Percentiles rank a stretch among this genome's conserved stretches.
phyloP scores from a whole-genome alignment of 2,113 vertebrate species.

The Tricholaema leucomelas region DNA sequence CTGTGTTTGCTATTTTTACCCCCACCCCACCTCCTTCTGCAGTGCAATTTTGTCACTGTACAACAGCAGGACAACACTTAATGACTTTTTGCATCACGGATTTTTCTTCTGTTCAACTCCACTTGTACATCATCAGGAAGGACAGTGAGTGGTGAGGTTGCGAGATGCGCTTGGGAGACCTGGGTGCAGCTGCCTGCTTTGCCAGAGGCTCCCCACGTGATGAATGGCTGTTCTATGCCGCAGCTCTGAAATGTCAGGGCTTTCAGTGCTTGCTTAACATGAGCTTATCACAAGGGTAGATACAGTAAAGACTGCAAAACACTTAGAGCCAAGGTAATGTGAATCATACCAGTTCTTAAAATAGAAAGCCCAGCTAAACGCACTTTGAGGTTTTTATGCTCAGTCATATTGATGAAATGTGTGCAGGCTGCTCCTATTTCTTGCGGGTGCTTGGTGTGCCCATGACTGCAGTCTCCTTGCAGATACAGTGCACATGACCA shows the following conservation, averaged over 20 bases:
- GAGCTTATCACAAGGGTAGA: slow-evolving; percentile 18
- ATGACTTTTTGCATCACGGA: background rate
- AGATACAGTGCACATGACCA: background rate
- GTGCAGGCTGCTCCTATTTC: slow-evolving; percentile 2
- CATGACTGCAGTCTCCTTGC: slow-evolving; percentile 46
- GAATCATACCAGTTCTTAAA: slow-evolving; percentile 44
- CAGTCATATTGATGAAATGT: slow-evolving; percentile 19
- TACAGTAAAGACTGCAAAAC: background rate
- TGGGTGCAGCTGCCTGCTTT: slow-evolving; percentile 15
- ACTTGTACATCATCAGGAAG: background rate
- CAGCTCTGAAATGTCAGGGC: slow-evolving; percentile 27
- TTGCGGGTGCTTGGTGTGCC: background rate
- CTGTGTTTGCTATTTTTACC: background rate
- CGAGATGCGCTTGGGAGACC: background rate
- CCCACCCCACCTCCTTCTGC: rapidly evolving
- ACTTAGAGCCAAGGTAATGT: slow-evolving; percentile 29
- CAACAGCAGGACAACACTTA: background rate
- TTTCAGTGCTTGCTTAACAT: background rate
- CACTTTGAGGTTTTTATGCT: slow-evolving; percentile 18
- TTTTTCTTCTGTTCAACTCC: background rate
- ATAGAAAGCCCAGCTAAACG: background rate
- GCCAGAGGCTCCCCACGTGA: background rate
- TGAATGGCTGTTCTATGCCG: background rate
- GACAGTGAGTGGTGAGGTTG: background rate
- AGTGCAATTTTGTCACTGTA: background rate